Evolutionary conservation across 2,797 vertebrate genomes (phyloP).

Genomic region (Fundulus diaphanus): DNA sequence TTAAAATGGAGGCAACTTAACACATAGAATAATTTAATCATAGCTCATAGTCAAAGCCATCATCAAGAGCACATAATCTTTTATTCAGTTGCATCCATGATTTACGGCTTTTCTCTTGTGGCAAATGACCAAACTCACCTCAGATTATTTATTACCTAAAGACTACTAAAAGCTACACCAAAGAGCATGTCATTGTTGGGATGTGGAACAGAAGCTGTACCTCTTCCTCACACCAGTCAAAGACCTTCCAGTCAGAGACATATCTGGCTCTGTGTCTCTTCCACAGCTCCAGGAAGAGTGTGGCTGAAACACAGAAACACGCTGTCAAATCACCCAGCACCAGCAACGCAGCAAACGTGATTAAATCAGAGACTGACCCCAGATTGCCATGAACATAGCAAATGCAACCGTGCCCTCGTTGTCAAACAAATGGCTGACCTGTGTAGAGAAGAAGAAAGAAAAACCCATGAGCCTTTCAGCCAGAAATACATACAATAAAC

Average conservation of each 20-base stretch:
- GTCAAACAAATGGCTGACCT: constrained; percentile 94
- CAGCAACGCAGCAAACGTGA: not conserved
- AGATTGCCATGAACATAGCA: constrained; percentile 93
- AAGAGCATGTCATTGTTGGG: not conserved
- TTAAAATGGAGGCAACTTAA: not conserved
- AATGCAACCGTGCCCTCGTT: constrained; percentile 92
- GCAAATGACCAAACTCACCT: not conserved
- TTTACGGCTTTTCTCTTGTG: not conserved
- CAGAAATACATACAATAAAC: not conserved
- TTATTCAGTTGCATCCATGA: not conserved
- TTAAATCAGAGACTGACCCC: constrained; percentile 84
- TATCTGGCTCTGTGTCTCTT: constrained; percentile 84
- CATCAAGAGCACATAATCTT: not conserved
- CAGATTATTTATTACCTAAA: not conserved
- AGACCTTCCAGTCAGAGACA: constrained; percentile 87
- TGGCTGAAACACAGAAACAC: constrained; percentile 76
- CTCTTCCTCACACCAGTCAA: constrained; percentile 92
- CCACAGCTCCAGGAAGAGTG: constrained; percentile 94
- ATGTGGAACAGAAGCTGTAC: constrained; percentile 66
- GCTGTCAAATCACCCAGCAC: not conserved
- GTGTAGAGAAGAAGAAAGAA: constrained; percentile 19
- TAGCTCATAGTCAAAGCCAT: not conserved
- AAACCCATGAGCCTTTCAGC: not conserved
- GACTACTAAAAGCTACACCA: not conserved
- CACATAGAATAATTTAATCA: not conserved